Conservation (phyloP, 2,888 invertebrate genomes). For the Hypolimnas misippus region DNA sequence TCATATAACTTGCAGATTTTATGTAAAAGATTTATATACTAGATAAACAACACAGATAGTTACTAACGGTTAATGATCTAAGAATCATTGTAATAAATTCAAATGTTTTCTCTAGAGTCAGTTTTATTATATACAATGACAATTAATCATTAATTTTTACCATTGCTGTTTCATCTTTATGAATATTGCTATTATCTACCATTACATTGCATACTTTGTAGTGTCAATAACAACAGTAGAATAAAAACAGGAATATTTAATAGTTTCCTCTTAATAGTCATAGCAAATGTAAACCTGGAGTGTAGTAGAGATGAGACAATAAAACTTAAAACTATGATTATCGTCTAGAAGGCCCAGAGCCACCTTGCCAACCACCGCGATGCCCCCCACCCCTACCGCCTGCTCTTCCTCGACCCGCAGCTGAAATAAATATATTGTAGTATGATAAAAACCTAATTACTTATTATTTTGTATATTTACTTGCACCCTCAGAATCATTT, state of each 20-base stretch:
- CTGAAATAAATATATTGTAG: too few species aligned
- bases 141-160: not conserved
- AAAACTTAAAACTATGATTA: conserved; percentile 20
- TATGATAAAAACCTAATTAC: too few species aligned
- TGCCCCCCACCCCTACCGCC: conserved; percentile 76
- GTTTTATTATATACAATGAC: not conserved
- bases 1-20: too few species aligned
- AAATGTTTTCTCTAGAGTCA: not conserved
- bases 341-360: conserved; percentile 80
- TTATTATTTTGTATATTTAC: too few species aligned
- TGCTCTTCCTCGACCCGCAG: conserved; percentile 86
- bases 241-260: not conserved
- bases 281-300: conserved; percentile 1
- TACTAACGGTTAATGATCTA: not conserved
- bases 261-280: not conserved
- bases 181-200: too few species aligned
- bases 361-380: conserved; percentile 87
- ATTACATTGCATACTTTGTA: too few species aligned
- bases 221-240: not conserved
- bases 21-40: too few species aligned
- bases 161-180: too few species aligned
- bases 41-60: not conserved
- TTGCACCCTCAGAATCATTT: too few species aligned
- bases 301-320: conserved; percentile 8
- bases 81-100: conserved; percentile 3